phyloP scores from a whole-genome alignment of 2,113 vertebrate species.

The Dasyprocta punctata region DNA sequence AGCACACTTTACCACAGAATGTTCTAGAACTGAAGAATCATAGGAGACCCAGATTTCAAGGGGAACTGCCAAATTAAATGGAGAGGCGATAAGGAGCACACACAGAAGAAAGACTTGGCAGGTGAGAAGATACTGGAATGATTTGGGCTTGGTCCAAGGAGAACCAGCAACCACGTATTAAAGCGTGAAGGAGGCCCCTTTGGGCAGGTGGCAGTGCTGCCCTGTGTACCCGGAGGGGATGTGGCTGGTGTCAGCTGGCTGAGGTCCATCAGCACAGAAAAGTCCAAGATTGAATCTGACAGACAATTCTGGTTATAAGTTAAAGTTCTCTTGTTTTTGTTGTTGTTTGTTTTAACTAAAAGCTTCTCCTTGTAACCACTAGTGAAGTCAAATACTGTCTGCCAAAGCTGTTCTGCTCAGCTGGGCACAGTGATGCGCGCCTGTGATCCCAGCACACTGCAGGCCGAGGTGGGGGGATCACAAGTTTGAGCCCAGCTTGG shows the following conservation, averaged over 20 bases:
- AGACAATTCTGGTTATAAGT: neutral
- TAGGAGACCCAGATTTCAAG: neutral
- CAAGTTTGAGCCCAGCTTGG: neutral
- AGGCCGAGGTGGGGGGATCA: neutral
- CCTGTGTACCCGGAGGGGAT: neutral
- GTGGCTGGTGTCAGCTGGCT: neutral
- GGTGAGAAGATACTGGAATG: conserved; percentile 23
- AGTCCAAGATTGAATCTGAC: neutral
- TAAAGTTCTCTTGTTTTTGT: conserved; percentile 5
- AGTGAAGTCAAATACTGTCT: neutral
- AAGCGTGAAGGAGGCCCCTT: neutral
- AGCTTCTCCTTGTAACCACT: neutral
- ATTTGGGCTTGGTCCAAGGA: neutral
- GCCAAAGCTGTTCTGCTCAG: no score
- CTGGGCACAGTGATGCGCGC: neutral
- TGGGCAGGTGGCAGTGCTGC: neutral
- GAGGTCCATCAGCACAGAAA: neutral
- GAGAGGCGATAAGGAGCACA: conserved; percentile 8
- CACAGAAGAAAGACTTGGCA: neutral
- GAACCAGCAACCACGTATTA: neutral
- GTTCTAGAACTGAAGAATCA: conserved; percentile 33
- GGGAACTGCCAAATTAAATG: neutral
- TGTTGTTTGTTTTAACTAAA: neutral
- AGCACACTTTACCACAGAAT: neutral
- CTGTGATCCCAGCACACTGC: neutral